Evolutionary conservation across 2,113 vertebrate species (phyloP).

Genomic region (Etheostoma spectabile): DNA sequence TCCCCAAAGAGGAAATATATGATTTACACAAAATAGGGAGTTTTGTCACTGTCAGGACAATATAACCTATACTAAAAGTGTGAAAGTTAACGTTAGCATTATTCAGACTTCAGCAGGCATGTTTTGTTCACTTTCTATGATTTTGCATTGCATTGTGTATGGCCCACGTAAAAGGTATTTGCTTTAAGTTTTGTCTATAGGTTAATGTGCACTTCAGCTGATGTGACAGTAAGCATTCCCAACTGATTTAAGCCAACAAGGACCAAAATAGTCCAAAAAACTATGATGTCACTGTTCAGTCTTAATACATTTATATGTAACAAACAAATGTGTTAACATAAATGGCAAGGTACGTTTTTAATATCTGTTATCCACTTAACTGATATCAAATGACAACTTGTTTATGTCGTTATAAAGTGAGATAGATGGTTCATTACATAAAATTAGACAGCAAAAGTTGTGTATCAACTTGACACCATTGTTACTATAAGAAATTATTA

Average conservation of each 20-base stretch:
- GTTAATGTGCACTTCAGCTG: neutral
- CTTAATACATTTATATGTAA: neutral
- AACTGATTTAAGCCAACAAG: neutral
- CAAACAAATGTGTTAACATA: neutral
- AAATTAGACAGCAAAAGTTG: neutral
- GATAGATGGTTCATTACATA: neutral
- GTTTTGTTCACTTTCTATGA: neutral
- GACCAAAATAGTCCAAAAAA: neutral
- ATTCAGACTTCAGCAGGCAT: neutral
- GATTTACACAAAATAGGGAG: neutral
- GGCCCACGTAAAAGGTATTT: neutral
- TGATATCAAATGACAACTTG: neutral
- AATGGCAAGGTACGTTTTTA: neutral
- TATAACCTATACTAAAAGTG: neutral
- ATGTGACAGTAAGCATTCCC: too few relatives aligned
- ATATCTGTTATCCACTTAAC: neutral
- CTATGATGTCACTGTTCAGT: neutral
- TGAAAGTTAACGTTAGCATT: neutral
- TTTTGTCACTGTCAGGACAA: neutral
- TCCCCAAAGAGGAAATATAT: neutral
- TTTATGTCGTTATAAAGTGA: neutral
- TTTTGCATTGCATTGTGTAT: neutral
- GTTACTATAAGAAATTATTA: neutral
- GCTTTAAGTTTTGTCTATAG: neutral
- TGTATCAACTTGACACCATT: neutral